Evolutionary conservation across 2,113 vertebrate species (phyloP).

Genomic region (Crotophaga sulcirostris): DNA sequence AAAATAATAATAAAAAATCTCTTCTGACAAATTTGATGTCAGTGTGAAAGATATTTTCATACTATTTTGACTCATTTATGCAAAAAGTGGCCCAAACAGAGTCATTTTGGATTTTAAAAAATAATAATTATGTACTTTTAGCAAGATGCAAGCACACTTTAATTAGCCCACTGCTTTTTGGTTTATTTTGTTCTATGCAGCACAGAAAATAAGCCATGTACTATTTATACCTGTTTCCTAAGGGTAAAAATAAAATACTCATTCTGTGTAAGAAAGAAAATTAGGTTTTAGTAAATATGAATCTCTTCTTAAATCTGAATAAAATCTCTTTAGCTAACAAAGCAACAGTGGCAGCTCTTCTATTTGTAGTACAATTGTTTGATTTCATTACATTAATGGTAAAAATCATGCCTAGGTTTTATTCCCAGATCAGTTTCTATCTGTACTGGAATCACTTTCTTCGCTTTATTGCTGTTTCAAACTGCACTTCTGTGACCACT

Average conservation of each 20-base stretch:
- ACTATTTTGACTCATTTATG: background rate
- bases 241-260: background rate
- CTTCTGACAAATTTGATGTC: background rate
- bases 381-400: background rate
- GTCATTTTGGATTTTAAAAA: background rate
- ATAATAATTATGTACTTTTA: background rate
- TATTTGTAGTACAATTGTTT: background rate
- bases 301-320: background rate
- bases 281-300: background rate
- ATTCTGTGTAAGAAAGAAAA: background rate
- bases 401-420: background rate
- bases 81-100: background rate
- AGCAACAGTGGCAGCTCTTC: background rate
- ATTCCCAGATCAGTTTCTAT: background rate
- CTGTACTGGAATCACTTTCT: background rate
- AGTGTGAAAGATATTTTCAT: background rate
- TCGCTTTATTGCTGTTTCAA: background rate
- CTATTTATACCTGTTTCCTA: background rate
- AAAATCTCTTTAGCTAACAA: background rate
- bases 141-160: background rate
- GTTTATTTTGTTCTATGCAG: background rate
- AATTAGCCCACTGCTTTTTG: background rate
- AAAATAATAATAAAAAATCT: background rate
- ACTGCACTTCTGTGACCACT: background rate
- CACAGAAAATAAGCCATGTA: background rate